These are phyloP conservation scores for Smittia sp. DNA, from an alignment of 2,888 invertebrate species.

Conservation along the genomic window DNA sequence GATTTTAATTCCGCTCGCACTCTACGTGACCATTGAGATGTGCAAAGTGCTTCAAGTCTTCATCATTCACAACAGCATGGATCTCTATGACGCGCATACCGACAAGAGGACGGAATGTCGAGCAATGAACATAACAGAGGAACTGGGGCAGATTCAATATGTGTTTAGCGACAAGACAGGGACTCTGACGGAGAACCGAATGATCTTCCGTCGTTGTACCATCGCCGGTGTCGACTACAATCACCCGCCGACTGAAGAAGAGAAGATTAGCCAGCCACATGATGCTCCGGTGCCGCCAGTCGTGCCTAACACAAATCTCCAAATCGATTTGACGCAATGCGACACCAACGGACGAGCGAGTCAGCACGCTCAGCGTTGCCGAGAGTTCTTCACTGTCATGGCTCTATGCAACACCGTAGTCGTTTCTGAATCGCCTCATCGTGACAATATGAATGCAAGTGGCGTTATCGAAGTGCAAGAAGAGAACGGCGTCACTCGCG, in stretches of 20 bases:
- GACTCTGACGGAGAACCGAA: conserved; percentile 94
- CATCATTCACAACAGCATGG: conserved; percentile 87
- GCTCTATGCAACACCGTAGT: conserved; percentile 97
- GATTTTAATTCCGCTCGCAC: conserved; percentile 94
- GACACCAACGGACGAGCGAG: conserved; percentile 45
- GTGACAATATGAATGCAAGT: conserved; percentile 68
- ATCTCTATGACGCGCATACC: conserved; percentile 79
- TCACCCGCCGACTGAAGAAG: conserved; percentile 71
- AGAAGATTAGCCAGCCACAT: conserved; percentile 56
- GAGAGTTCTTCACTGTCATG: conserved; percentile 86
- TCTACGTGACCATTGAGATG: conserved; percentile 96
- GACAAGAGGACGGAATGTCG: conserved; percentile 85
- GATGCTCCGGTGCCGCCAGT: conserved; percentile 55
- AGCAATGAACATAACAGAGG: conserved; percentile 95
- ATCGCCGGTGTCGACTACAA: conserved; percentile 87
- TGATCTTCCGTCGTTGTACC: conserved; percentile 90
- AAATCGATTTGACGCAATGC: conserved; percentile 56
- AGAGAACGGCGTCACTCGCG: conserved; percentile 48
- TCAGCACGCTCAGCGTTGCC: conserved; percentile 69
- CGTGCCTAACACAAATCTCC: conserved; percentile 55
- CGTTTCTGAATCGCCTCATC: conserved; percentile 79
- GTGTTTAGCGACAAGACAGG: conserved; percentile 98
- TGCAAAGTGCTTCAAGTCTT: conserved; percentile 94
- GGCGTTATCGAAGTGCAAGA: conserved; percentile 59
- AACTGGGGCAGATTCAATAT: conserved; percentile 92